Evolutionary conservation across 2,113 vertebrate species (phyloP).

Genomic region (Phyllostomus discolor): DNA sequence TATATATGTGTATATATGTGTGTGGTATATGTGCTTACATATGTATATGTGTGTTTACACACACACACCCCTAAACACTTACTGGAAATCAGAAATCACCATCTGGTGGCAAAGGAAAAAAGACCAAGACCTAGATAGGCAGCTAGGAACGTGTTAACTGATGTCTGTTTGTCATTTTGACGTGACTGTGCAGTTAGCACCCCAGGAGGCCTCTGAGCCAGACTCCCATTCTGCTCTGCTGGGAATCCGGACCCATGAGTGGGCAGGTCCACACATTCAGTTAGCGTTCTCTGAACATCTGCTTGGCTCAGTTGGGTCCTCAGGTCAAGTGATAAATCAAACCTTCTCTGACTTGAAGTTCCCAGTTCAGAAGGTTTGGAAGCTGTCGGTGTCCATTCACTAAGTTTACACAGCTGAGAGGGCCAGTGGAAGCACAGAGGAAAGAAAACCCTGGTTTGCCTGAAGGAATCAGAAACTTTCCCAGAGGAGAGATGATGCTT

Average conservation of each 20-base stretch:
- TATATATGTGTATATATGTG: background rate
- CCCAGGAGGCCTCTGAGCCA: background rate
- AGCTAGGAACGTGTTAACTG: background rate
- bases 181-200: background rate
- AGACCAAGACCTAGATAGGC: background rate
- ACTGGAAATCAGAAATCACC: background rate
- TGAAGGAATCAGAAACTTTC: background rate
- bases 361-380: background rate
- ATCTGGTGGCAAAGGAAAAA: conserved; percentile 4
- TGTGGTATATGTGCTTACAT: background rate
- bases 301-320: background rate
- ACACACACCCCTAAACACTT: background rate
- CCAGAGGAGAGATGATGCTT: background rate
- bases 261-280: background rate
- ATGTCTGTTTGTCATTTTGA: background rate
- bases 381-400: background rate
- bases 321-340: conserved; percentile 11
- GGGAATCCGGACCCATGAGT: background rate
- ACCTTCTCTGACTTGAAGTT: background rate
- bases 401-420: background rate
- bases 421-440: background rate
- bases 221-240: background rate
- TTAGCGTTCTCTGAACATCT: background rate
- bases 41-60: background rate
- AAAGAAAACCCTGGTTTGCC: background rate